Base-by-base conservation (phyloP, 2,888 invertebrate genomes). In the Adelognathus sp. region DNA sequence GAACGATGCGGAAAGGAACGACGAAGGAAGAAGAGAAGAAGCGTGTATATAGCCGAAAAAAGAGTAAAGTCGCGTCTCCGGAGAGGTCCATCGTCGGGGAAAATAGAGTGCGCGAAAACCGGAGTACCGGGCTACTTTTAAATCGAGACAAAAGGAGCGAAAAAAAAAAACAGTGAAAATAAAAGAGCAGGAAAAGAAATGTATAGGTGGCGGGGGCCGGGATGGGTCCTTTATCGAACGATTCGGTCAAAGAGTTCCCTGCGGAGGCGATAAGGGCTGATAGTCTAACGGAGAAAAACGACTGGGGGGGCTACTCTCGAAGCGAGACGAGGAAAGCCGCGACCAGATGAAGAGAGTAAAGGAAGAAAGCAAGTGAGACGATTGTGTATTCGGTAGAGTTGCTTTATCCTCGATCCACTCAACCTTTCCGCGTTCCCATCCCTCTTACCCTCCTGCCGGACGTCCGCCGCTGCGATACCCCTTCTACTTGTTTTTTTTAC, bases 211-310 rank as follows among this genome's bases (percentile, higher is more conserved):
- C 46, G 29, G 64, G 21, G 82, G 81, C 85, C 80, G 76, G 82
- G 84, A 88, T 87, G 85, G 86, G 83, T 83, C 84, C 88, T 89
- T 89, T 88, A 88, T 89, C 87, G 89, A 86, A 83, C 87, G 86
- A 87, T 89, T 89, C 86, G 87, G 88, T 86, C 86, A 86, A 88
- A 88, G 85, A 85, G 86, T 85, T 88, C 87, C 89, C 89, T 83
- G 82, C 69, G 88, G 88, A 81, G 76, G 76, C 88, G 88, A 90
- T 89, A 89, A 89, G 86, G 83, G 84, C 84, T 84, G 81, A 84
- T 87, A 73, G 82, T 81, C 79, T 78, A 76, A 82, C 81, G 80
- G 76, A 79, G 81, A 83, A 83, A 79, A 81, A 81, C 81, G 82
- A 69, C 66, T 63, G 71, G 33, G 41, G 58, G 46, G 64, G 36